Conservation (phyloP, 2,888 invertebrate species). For the Horisme vitalbata region DNA sequence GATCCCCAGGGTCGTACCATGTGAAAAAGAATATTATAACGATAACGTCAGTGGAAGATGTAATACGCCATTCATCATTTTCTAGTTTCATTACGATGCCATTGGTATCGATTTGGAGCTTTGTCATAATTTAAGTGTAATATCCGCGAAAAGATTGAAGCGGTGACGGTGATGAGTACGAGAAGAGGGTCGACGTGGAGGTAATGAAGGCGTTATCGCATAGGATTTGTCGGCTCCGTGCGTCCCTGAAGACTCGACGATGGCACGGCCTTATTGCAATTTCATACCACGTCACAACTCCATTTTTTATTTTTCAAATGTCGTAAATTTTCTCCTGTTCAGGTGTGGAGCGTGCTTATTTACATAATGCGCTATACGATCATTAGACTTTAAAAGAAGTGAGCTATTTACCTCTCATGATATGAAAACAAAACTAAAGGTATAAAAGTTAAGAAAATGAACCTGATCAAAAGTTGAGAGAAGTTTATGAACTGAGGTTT, state of each 20-base stretch:
- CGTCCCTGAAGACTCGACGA: conserved; percentile 29
- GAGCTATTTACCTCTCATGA: no score
- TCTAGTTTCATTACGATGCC: conserved; percentile 55
- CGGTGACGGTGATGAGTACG: conserved; percentile 61
- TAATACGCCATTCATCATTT: conserved; percentile 65
- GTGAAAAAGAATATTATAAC: conserved; percentile 34
- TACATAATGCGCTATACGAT: not conserved
- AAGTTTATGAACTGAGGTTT: no score
- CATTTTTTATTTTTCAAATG: conserved; percentile 47
- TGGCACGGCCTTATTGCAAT: conserved; percentile 50
- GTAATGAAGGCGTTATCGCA: conserved; percentile 76
- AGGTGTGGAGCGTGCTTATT: conserved; percentile 10
- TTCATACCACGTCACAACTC: conserved; percentile 54
- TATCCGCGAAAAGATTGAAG: conserved; percentile 79
- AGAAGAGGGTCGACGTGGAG: conserved; percentile 78
- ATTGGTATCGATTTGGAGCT: conserved; percentile 61
- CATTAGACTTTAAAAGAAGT: no score
- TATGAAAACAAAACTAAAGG: no score
- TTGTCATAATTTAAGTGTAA: conserved; percentile 77
- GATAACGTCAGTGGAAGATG: conserved; percentile 50
- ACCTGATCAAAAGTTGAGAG: no score
- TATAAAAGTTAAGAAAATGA: no score
- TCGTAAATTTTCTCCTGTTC: conserved; percentile 22
- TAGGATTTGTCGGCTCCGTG: conserved; percentile 56
- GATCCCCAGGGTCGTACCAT: conserved; percentile 10